phyloP scores from a whole-genome alignment of 2,888 invertebrate genomes.

The Bibio marci region DNA sequence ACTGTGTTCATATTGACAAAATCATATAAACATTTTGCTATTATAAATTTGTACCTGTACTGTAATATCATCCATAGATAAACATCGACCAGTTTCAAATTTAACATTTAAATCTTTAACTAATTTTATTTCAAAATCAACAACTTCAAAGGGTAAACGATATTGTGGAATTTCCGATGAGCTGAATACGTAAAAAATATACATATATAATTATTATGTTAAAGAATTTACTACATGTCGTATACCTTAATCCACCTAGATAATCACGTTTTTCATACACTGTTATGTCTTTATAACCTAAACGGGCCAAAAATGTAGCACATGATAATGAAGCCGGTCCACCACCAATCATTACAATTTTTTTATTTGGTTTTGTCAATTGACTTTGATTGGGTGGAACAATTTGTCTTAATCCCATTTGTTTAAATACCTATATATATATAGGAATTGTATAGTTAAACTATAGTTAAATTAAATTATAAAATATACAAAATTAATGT shows the following conservation, averaged over 20 bases:
- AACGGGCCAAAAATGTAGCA: constrained; percentile 82
- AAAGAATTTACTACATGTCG: background rate
- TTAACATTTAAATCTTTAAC: constrained; percentile 87
- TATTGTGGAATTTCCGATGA: constrained; percentile 95
- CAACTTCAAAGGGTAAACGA: constrained; percentile 80
- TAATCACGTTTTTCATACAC: constrained; percentile 81
- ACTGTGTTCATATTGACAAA: background rate
- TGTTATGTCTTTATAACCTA: constrained; percentile 82
- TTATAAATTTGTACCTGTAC: constrained; percentile 34
- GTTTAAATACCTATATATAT: constrained; percentile 47
- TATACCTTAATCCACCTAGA: constrained; percentile 76
- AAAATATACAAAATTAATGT: too few relatives aligned
- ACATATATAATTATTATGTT: background rate
- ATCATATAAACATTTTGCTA: background rate
- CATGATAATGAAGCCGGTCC: constrained; percentile 95
- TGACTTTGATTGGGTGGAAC: constrained; percentile 51
- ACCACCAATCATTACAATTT: constrained; percentile 78
- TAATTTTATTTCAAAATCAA: constrained; percentile 82
- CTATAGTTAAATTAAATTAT: too few relatives aligned
- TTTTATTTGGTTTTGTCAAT: constrained; percentile 28
- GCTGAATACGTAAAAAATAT: constrained; percentile 33
- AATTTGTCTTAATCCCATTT: constrained; percentile 83
- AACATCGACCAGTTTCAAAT: constrained; percentile 52
- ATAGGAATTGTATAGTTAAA: too few relatives aligned
- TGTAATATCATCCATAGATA: constrained; percentile 57